Base-by-base conservation (phyloP, 2,888 invertebrate species). In the Mythimna impura region DNA sequence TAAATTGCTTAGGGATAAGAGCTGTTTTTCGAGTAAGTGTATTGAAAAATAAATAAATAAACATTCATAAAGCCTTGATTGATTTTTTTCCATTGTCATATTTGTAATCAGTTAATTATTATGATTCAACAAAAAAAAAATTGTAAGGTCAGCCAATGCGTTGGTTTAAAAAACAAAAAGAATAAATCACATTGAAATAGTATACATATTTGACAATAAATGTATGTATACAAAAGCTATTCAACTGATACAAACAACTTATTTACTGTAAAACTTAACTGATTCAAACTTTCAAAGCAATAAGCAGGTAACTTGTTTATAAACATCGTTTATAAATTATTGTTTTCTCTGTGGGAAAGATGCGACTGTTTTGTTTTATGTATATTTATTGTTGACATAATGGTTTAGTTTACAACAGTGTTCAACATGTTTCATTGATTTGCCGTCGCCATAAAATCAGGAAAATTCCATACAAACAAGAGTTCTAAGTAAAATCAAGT, bases 231-330 rank as follows among this genome's bases (percentile, higher is more conserved):
- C 12, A 8, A 47, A 47, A 47, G 47, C 17, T 7, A 17, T 47
- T 47, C 47, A 62, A 52, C 64, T 78, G 10, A 52, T 14, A 60
- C 17, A 52, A 67, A 50, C 50, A 78, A 76, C 3, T 67, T 67
- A n/a, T 57, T 40, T 34, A 43, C 54, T 36, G 1, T 43, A 12
- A 58, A 82, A 78, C 40, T 63, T 52, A 78, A 58, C 68, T 63
- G 14, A 73, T 73, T 60, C 50, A 58, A 78, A 78, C 65, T 66
- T 50, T 2, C 52, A n/a, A 60, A 22, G 10, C 64, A 60, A 55
- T 57, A 67, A 50, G 9, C 40, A 14, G 30, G 30, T 30, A 34
- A 82, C 63, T 76, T 50, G 43, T 30, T 30, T 36, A 54, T 30
- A 30, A 30, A 30, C 30, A 30, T 30, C 30, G 36, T 30, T 30